Evolutionary conservation across 2,888 invertebrate genomes (phyloP).

Genomic region (Brachypterus glaber): DNA sequence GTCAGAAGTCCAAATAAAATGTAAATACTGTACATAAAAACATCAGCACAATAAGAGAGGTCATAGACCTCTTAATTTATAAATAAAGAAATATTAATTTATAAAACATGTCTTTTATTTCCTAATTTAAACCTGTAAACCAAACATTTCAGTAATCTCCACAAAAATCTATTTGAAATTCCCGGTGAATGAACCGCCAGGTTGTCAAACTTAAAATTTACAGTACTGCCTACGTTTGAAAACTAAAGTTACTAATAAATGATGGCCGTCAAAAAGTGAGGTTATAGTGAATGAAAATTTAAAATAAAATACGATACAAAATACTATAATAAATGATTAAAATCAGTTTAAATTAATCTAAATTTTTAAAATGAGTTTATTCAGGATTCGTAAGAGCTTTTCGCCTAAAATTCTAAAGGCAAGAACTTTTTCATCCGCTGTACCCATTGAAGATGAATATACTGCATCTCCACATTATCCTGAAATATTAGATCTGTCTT

Average conservation of each 20-base stretch:
- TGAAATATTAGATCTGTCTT: constrained; percentile 52
- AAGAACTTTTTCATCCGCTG: constrained; percentile 16
- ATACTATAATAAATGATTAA: too few relatives aligned
- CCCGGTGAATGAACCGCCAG: too few relatives aligned
- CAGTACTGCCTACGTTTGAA: too few relatives aligned
- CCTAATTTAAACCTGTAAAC: too few relatives aligned
- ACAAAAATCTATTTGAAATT: too few relatives aligned
- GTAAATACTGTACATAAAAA: constrained; percentile 20
- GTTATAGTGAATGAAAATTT: too few relatives aligned
- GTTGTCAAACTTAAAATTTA: too few relatives aligned
- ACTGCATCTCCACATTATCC: constrained; percentile 46
- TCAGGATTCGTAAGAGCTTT: not conserved
- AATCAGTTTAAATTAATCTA: too few relatives aligned
- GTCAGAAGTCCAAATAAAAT: constrained; percentile 14
- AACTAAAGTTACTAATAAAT: too few relatives aligned
- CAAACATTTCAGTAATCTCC: too few relatives aligned
- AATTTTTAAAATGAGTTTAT: constrained; percentile 2
- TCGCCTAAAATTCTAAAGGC: not conserved
- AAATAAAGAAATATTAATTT: constrained; percentile 21
- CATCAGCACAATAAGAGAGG: constrained; percentile 17
- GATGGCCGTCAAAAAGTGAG: too few relatives aligned
- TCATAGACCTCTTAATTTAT: constrained; percentile 15
- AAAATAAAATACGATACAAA: too few relatives aligned
- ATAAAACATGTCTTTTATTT: constrained; percentile 3
- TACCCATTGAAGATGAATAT: constrained; percentile 35